Conservation (phyloP, 1,140 invertebrate genomes). For the Ridgeia piscesae region DNA sequence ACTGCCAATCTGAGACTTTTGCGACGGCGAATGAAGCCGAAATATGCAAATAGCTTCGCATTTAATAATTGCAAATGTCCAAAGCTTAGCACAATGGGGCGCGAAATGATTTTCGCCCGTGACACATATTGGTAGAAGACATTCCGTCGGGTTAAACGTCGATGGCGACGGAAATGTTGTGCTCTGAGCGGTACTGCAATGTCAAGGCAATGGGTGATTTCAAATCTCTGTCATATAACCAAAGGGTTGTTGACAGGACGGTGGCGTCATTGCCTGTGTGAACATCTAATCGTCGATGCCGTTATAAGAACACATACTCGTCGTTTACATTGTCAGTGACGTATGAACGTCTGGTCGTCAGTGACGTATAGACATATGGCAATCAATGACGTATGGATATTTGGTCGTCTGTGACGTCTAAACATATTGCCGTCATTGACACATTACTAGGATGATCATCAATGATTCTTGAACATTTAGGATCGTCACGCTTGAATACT, state of each 20-base stretch:
- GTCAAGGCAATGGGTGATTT: no score
- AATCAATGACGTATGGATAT: background rate
- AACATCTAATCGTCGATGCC: no score
- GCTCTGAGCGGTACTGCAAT: no score
- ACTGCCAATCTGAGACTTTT: background rate
- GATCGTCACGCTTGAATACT: background rate
- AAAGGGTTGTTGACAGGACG: no score
- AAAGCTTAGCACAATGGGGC: background rate
- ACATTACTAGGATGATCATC: background rate
- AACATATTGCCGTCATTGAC: background rate
- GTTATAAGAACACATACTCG: no score
- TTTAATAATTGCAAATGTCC: background rate
- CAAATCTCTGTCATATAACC: no score
- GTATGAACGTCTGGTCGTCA: background rate
- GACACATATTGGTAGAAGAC: no score
- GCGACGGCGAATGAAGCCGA: background rate
- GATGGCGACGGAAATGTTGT: no score
- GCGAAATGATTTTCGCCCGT: no score
- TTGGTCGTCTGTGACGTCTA: background rate
- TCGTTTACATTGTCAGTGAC: no score
- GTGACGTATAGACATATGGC: background rate
- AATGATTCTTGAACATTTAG: background rate
- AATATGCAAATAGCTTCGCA: background rate
- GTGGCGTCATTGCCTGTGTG: no score
- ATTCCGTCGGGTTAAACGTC: no score